Evolutionary conservation across 2,888 invertebrate species (phyloP).

Genomic region (Drosophila siamana): DNA sequence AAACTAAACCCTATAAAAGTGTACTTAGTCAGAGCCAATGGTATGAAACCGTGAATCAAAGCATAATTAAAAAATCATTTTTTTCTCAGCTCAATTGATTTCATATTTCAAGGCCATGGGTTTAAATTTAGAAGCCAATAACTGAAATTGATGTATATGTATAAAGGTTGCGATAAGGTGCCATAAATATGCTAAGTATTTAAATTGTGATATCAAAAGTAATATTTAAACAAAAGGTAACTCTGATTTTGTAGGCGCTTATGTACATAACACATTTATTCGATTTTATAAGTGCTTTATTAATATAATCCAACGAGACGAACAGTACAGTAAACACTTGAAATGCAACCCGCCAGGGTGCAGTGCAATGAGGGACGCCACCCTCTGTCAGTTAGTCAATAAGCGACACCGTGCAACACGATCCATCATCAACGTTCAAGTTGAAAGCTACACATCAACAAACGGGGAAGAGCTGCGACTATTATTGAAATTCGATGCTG

Average conservation of each 20-base stretch:
- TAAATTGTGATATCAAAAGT: neutral
- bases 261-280: too few species aligned
- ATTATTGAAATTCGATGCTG: constrained; percentile 76
- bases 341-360: constrained; percentile 30
- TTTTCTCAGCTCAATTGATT: constrained; percentile 7
- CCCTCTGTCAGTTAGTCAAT: constrained; percentile 68
- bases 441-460: constrained; percentile 69
- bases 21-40: constrained; percentile 18
- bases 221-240: too few species aligned
- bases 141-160: neutral
- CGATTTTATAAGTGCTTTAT: too few species aligned
- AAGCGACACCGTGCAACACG: constrained; percentile 71
- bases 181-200: neutral
- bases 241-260: too few species aligned
- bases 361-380: constrained; percentile 10
- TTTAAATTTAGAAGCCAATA: neutral
- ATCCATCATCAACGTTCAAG: constrained; percentile 68
- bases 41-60: constrained; percentile 1
- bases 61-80: neutral
- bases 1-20: neutral
- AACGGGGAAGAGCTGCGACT: constrained; percentile 57
- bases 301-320: too few species aligned
- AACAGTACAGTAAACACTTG: neutral
- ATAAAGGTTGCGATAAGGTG: neutral
- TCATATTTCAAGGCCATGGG: constrained; percentile 12